phyloP scores from a whole-genome alignment of 2,888 invertebrate species.

The Limnephilus rhombicus region DNA sequence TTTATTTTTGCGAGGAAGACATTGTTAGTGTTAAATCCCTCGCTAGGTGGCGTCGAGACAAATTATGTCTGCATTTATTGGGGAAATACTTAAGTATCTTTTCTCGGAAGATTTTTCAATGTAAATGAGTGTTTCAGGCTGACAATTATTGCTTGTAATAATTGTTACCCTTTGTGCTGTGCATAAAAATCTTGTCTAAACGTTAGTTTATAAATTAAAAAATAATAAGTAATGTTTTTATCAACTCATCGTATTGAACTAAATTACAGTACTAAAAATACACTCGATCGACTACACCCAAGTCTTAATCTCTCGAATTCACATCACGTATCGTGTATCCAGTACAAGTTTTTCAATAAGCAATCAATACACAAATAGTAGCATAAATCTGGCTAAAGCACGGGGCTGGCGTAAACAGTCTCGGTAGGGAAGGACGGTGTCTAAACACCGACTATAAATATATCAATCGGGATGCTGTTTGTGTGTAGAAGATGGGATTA shows the following conservation, averaged over 20 bases:
- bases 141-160: no score
- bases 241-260: neutral
- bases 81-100: no score
- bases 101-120: no score
- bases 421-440: neutral
- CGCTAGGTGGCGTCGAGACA: no score
- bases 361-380: conserved; percentile 4
- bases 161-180: no score
- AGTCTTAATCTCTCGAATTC: neutral
- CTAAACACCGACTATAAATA: conserved; percentile 44
- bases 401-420: conserved; percentile 24
- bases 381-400: conserved; percentile 32
- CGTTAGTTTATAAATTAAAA: no score
- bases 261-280: neutral
- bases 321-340: neutral
- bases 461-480: conserved; percentile 45
- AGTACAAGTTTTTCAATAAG: conserved; percentile 32
- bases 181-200: no score
- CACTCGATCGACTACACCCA: neutral
- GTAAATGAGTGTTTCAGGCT: no score
- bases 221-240: neutral
- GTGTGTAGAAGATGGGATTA: conserved; percentile 36
- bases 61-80: no score
- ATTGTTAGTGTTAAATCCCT: no score
- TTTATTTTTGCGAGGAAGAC: no score